Conservation (phyloP, 2,888 invertebrate species). For the Diploptera punctata region DNA sequence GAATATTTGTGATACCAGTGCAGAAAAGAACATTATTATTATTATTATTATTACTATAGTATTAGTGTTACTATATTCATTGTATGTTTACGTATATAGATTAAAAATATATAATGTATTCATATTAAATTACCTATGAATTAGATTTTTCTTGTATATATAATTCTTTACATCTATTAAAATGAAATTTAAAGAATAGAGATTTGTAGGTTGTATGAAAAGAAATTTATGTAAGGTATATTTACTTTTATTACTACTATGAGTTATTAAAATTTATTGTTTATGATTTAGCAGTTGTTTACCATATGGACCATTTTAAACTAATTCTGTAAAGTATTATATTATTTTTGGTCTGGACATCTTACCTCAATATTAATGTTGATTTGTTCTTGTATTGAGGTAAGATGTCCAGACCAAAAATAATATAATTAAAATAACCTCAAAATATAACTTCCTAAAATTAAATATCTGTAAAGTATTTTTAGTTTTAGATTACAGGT, state of each 20-base stretch:
- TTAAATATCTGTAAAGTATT: no score
- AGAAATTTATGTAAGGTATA: not conserved
- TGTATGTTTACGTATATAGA: constrained; percentile 5
- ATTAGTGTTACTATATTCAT: not conserved
- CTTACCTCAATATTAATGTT: no score
- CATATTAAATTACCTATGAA: not conserved
- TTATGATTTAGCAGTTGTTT: not conserved
- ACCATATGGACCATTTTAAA: constrained; percentile 14
- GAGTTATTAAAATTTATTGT: not conserved
- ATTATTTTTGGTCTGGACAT: no score
- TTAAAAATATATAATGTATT: not conserved
- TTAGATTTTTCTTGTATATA: constrained; percentile 8
- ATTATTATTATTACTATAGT: not conserved
- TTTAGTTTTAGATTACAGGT: no score
- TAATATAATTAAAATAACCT: no score
- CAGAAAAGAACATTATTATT: not conserved
- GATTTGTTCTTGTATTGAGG: no score
- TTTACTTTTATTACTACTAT: not conserved
- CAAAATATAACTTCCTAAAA: no score
- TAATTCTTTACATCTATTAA: no score
- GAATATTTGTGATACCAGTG: constrained; percentile 16
- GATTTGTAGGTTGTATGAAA: constrained; percentile 9
- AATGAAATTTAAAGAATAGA: no score
- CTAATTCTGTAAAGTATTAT: no score
- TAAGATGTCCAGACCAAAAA: no score